Evolutionary conservation across 2,797 vertebrate genomes (phyloP).

Genomic region (Myoxocephalus aenaeus): DNA sequence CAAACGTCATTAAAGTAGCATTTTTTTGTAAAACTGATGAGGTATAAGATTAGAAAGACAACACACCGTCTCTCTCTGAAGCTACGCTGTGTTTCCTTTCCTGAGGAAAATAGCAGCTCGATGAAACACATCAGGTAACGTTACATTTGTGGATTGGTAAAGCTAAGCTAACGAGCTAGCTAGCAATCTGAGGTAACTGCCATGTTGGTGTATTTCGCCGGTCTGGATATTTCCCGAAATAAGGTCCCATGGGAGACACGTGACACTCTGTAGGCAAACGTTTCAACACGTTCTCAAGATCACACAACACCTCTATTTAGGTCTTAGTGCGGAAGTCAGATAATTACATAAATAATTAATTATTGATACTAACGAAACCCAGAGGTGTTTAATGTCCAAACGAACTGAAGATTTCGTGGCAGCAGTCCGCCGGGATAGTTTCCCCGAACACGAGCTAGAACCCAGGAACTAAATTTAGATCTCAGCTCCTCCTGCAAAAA

Average conservation of each 20-base stretch:
- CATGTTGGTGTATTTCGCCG: too few relatives aligned
- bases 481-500: neutral
- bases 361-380: neutral
- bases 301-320: neutral
- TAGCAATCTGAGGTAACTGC: too few relatives aligned
- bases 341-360: neutral
- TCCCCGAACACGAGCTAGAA: neutral
- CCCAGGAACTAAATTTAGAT: neutral
- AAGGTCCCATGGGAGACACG: neutral
- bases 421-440: too few relatives aligned
- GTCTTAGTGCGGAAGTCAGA: neutral
- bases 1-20: too few relatives aligned
- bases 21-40: too few relatives aligned
- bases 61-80: too few relatives aligned
- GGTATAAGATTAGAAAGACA: too few relatives aligned
- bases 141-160: too few relatives aligned
- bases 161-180: too few relatives aligned
- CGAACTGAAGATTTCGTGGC: neutral
- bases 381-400: neutral
- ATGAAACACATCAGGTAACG: too few relatives aligned
- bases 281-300: neutral
- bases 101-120: too few relatives aligned
- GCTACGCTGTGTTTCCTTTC: too few relatives aligned
- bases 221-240: neutral
- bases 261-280: neutral